These are phyloP conservation scores for Ruditapes philippinarum DNA, from an alignment of 1,140 invertebrate genomes.

Conservation along the genomic window DNA sequence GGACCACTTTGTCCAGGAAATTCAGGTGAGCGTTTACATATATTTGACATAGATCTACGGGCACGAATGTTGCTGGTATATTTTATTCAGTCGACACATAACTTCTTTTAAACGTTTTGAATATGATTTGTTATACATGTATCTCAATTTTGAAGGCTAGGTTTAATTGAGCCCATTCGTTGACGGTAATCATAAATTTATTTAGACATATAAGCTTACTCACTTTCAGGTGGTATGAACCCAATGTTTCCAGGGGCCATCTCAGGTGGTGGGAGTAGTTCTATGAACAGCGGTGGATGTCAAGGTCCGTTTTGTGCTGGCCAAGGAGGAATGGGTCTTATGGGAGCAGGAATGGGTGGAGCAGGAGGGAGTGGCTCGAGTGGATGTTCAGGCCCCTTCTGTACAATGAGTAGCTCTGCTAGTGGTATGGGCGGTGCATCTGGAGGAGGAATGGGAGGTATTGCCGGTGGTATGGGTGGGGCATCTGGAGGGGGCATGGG, in stretches of 20 bases:
- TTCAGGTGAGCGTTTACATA: background rate
- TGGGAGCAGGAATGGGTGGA: background rate
- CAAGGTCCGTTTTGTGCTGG: slow-evolving; percentile 4
- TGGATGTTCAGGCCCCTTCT: slow-evolving; percentile 6
- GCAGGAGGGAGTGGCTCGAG: background rate
- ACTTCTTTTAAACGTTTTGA: too few species aligned
- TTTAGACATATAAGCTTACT: too few species aligned
- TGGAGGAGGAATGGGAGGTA: background rate
- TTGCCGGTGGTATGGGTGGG: background rate
- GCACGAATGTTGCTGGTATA: too few species aligned
- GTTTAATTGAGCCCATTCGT: too few species aligned
- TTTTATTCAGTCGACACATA: too few species aligned
- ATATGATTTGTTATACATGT: too few species aligned
- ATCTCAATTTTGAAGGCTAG: too few species aligned
- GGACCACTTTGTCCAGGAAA: background rate
- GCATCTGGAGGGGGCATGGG: background rate
- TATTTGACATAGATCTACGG: too few species aligned
- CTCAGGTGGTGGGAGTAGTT: background rate
- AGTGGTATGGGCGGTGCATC: background rate
- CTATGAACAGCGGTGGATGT: background rate
- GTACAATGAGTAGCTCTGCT: background rate
- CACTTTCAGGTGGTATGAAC: slow-evolving; percentile 1
- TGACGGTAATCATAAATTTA: too few species aligned
- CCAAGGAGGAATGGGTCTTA: background rate
- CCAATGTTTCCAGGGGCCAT: background rate